Percentiles rank a stretch among this genome's conserved stretches.
Evolutionary conservation across 1,140 invertebrate species (phyloP).

Genomic region (Bradynema listronoti): DNA sequence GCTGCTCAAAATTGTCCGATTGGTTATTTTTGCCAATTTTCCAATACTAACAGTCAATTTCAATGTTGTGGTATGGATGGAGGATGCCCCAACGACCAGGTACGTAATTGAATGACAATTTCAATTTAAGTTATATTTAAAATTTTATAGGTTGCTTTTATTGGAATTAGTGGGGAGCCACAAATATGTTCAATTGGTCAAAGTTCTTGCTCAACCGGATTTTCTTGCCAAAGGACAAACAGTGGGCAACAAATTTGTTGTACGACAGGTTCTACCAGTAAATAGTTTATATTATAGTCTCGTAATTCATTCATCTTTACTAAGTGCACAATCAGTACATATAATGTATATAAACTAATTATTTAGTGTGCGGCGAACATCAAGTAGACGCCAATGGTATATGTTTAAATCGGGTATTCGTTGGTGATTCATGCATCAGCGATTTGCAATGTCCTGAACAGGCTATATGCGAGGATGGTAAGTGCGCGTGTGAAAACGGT

Average conservation of each 20-base stretch:
- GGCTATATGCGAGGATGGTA: conserved; percentile 44
- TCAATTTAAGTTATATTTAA: neutral
- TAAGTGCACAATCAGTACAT: neutral
- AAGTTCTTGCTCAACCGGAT: conserved; percentile 52
- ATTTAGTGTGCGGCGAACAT: conserved; percentile 45
- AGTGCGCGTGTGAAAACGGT: conserved; percentile 43
- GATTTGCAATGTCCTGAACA: conserved; percentile 47
- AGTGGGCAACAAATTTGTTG: conserved; percentile 53
- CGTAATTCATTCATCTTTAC: neutral
- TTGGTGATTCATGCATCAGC: conserved; percentile 47
- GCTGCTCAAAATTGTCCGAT: conserved; percentile 56
- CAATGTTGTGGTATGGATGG: conserved; percentile 57
- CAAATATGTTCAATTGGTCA: conserved; percentile 55
- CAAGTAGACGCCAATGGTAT: conserved; percentile 54
- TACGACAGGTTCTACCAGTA: conserved; percentile 45
- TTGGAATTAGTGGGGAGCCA: conserved; percentile 55
- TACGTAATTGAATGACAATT: neutral
- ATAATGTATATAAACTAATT: neutral
- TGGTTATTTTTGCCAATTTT: conserved; percentile 55
- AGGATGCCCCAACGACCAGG: conserved; percentile 54
- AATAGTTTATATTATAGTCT: conserved; percentile 11
- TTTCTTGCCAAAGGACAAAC: conserved; percentile 52
- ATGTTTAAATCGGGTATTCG: conserved; percentile 45
- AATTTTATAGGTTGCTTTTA: conserved; percentile 44
- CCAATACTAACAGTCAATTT: conserved; percentile 52